These are phyloP conservation scores for Drosophila tani DNA, from an alignment of 1,140 invertebrate genomes.

Conservation along the genomic window DNA sequence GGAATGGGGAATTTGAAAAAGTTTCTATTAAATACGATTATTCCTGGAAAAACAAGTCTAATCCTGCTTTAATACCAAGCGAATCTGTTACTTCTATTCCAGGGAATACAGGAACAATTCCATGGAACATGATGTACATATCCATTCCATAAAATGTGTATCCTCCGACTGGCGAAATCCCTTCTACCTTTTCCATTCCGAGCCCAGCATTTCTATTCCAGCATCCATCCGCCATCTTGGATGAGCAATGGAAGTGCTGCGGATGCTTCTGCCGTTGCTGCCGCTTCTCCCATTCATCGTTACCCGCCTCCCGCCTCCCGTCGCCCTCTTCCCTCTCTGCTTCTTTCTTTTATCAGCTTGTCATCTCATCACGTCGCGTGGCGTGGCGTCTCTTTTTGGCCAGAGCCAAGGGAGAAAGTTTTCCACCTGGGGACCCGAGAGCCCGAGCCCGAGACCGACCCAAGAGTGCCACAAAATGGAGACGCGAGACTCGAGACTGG, in stretches of 20 bases:
- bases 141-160: conserved; percentile 18
- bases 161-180: conserved; percentile 5
- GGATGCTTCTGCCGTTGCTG: conserved; percentile 22
- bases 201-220: conserved; percentile 8
- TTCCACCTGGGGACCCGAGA: conserved; percentile 35
- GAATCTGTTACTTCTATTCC: neutral
- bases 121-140: conserved; percentile 3
- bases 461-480: conserved; percentile 39
- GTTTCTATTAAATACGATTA: neutral
- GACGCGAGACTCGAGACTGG: conserved; percentile 10
- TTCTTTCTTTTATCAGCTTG: conserved; percentile 33
- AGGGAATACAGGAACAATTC: neutral
- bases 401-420: conserved; percentile 43
- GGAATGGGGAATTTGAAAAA: neutral
- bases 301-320: neutral
- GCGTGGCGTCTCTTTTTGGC: conserved; percentile 27
- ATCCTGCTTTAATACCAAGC: neutral
- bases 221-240: conserved; percentile 30
- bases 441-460: conserved; percentile 1
- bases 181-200: conserved; percentile 8
- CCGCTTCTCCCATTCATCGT: conserved; percentile 25
- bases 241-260: conserved; percentile 23
- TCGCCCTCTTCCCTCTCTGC: neutral
- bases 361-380: conserved; percentile 38
- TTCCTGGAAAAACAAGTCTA: too few species aligned